phyloP scores from a whole-genome alignment of 2,797 vertebrate species.

The Clarias platycephalus region DNA sequence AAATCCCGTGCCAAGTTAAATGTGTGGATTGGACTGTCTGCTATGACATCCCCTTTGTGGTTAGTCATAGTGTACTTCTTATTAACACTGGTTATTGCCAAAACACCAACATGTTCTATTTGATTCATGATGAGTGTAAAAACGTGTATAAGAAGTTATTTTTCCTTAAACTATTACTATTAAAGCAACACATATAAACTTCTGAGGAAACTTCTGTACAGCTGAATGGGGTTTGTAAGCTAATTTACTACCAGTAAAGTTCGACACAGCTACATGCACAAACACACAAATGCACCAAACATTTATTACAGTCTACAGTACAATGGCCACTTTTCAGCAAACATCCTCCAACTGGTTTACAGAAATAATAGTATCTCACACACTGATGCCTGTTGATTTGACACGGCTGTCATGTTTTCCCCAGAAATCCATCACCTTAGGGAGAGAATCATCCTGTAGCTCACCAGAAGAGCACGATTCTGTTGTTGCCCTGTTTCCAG shows the following conservation, averaged over 20 bases:
- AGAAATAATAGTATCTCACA: slow-evolving; percentile 31
- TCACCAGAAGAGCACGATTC: slow-evolving; percentile 96
- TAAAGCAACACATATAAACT: not conserved
- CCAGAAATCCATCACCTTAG: slow-evolving; percentile 32
- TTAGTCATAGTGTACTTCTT: too few relatives aligned
- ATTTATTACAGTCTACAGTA: not conserved
- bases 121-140: not conserved
- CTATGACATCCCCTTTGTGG: too few relatives aligned
- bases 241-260: not conserved
- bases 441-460: slow-evolving; percentile 8
- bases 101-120: not conserved
- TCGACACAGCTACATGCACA: not conserved
- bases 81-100: not conserved
- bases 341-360: slow-evolving; percentile 6
- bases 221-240: not conserved
- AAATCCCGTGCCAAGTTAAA: too few relatives aligned
- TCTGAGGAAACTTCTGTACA: not conserved
- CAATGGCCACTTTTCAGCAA: not conserved
- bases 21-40: too few relatives aligned
- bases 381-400: slow-evolving; percentile 33
- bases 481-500: slow-evolving; percentile 92
- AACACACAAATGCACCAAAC: slow-evolving; percentile 20
- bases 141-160: not conserved
- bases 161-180: not conserved
- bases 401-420: slow-evolving; percentile 54